These are phyloP conservation scores for Aphaenogaster floridana DNA, from an alignment of 1,140 invertebrate genomes.

Conservation along the genomic window DNA sequence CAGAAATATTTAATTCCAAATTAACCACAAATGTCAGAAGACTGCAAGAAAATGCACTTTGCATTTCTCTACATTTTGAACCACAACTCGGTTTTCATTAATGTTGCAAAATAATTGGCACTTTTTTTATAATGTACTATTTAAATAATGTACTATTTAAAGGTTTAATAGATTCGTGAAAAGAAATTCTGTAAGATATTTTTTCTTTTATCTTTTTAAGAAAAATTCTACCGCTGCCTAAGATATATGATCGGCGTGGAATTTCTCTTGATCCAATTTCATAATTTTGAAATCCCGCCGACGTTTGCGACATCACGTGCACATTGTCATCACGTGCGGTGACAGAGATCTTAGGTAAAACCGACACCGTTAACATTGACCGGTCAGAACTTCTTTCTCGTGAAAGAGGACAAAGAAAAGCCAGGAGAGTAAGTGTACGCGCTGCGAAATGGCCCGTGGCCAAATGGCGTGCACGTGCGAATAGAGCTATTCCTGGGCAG, in stretches of 20 bases:
- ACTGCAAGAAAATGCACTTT: too few relatives aligned
- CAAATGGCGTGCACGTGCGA: constrained; percentile 78
- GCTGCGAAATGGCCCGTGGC: constrained; percentile 72
- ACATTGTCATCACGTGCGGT: not conserved
- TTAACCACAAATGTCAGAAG: too few relatives aligned
- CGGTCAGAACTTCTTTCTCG: not conserved
- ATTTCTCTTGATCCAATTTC: not conserved
- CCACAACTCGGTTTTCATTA: not conserved
- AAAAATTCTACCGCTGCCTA: not conserved
- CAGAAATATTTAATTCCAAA: too few relatives aligned
- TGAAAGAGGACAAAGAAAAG: constrained; percentile 50
- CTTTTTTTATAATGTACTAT: not conserved
- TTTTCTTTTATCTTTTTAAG: not conserved
- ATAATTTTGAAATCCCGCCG: not conserved
- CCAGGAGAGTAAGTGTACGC: not conserved
- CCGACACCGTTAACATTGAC: constrained; percentile 24
- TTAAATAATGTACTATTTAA: not conserved
- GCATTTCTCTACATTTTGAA: too few relatives aligned
- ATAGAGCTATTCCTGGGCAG: constrained; percentile 72
- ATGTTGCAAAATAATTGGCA: not conserved
- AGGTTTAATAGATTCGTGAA: not conserved
- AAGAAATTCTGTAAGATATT: not conserved
- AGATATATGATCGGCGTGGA: not conserved
- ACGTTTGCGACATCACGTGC: not conserved
- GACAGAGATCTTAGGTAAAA: constrained; percentile 23